A percentile compares a stretch with the other conserved stretches of the same genome.
phyloP scores from a whole-genome alignment of 1,140 invertebrate species.

The Formica exsecta region DNA sequence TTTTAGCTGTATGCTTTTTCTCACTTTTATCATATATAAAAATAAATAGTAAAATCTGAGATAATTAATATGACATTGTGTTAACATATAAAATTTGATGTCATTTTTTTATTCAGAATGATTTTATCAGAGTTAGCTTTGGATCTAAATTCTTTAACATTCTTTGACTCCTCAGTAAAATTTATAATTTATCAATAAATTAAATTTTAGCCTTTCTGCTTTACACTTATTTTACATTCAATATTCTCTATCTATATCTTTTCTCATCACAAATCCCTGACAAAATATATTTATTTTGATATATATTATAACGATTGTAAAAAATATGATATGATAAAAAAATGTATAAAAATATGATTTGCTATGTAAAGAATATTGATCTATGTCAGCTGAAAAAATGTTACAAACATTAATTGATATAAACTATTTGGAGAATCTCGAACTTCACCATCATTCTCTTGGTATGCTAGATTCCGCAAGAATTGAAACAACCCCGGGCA shows the following conservation, averaged over 20 bases:
- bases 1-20: not conserved
- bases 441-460: not conserved
- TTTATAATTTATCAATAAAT: not conserved
- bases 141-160: not conserved
- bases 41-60: not conserved
- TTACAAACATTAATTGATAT: not conserved
- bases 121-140: not conserved
- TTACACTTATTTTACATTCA: not conserved
- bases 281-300: not conserved
- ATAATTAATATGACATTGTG: not conserved
- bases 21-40: not conserved
- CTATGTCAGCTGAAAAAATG: not conserved
- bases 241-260: not conserved
- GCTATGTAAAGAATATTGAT: not conserved
- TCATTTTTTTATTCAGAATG: not conserved
- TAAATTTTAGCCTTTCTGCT: not conserved
- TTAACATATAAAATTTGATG: not conserved
- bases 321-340: too few relatives aligned
- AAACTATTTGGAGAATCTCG: not conserved
- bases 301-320: not conserved
- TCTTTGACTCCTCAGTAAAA: not conserved
- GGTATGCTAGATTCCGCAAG: constrained; percentile 14
- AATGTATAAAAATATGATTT: too few relatives aligned
- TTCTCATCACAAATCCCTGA: not conserved
- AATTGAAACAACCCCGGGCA: constrained; percentile 45